Conservation (phyloP, 2,888 invertebrate genomes). For the Noctuana brunneofusca region DNA sequence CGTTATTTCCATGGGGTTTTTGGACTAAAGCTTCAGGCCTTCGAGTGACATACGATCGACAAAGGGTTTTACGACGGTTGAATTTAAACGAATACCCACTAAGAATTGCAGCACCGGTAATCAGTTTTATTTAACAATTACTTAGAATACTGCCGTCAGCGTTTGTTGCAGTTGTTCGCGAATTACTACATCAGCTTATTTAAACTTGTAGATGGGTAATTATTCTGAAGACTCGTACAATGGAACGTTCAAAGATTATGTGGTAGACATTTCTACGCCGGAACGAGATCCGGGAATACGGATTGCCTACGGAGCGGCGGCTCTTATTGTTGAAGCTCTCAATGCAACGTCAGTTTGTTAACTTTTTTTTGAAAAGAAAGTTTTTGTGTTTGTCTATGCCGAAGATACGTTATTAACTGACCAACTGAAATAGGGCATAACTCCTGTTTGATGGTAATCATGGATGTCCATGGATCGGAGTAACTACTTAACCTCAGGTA, state of each 20-base stretch:
- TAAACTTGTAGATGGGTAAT: constrained; percentile 55
- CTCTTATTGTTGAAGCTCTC: constrained; percentile 55
- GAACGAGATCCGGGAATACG: constrained; percentile 62
- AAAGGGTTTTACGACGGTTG: constrained; percentile 51
- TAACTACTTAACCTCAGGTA: too few species aligned
- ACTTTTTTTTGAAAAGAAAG: too few species aligned
- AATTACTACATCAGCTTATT: too few species aligned
- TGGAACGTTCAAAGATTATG: constrained; percentile 57
- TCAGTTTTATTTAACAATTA: not conserved
- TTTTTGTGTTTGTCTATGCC: too few species aligned
- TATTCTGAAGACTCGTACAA: constrained; percentile 56
- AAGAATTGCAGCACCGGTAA: constrained; percentile 65
- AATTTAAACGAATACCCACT: constrained; percentile 57
- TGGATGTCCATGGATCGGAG: too few species aligned
- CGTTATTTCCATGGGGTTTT: constrained; percentile 57
- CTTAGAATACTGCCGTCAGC: too few species aligned
- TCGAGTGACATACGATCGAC: constrained; percentile 47
- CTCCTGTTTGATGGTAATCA: too few species aligned
- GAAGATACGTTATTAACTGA: too few species aligned
- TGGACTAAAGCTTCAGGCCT: constrained; percentile 52
- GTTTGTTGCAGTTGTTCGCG: too few species aligned
- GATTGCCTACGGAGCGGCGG: constrained; percentile 50
- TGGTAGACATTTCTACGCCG: constrained; percentile 55
- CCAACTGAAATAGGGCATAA: too few species aligned
- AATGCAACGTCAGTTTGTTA: constrained; percentile 59